Evolutionary conservation across 2,113 vertebrate genomes (phyloP), one percentile per base, ranked within the genome.

Genomic region (Lepus timidus): DNA sequence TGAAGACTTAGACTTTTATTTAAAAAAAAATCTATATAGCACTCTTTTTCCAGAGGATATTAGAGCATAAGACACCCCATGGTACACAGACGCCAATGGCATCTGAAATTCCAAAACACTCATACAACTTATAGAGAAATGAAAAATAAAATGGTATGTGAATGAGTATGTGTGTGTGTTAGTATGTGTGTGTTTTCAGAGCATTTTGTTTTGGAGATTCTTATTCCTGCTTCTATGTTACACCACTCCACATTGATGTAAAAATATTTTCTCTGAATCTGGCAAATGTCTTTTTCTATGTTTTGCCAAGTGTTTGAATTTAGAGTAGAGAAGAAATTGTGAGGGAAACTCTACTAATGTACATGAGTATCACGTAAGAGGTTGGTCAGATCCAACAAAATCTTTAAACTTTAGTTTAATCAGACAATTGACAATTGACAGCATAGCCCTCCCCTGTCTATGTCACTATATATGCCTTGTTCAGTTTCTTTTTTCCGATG

Each of bases 211-310:
- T 85, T 67, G 13, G 20, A 29, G 70, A 83, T 71, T 44, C 6
- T 85, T 91, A 81, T 51, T 70, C 44, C n/a, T 95, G n/a, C 55
- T 73, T 84, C 81, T 93, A 16, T 74, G n/a, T 85, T 68, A 64
- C 64, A 33, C n/a, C 39, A 86, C 9, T 44, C 22, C 33, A 88
- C 70, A 20, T 65, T 19, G 51, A 78, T 25, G 23, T 11, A 81
- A 20, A n/a, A 85, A 79, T 65, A 8, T 85, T 67, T 90, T 92
- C 51, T 79, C 22, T 67, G 13, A 71, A 87, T 58, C 61, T 90
- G n/a, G n/a, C 20, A 91, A 79, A 58, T 49, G 4, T 68, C 79
- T 87, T 79, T 85, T 25, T 85, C 68, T 95, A 44, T 75, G 19
- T 74, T 78, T 87, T 79, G 31, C 52, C 52, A 14, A 64, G 12